Evolutionary conservation across 1,140 invertebrate genomes (phyloP), one percentile per base, ranked within the genome.

Genomic region (Conus ventricosus): DNA sequence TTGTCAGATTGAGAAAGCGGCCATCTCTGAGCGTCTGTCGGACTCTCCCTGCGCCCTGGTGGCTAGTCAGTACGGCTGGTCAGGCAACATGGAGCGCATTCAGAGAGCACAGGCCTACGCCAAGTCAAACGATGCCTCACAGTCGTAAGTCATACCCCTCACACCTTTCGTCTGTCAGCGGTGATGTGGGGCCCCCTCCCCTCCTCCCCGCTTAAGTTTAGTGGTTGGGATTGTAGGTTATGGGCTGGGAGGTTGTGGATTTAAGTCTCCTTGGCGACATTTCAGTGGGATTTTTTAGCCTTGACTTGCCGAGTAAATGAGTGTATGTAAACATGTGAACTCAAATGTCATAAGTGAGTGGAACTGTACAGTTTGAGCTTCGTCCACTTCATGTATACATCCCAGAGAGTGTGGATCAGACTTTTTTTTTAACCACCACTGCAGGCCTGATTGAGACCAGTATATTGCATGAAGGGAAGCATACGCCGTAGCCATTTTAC

Each of bases 1-100:
- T 80, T 71, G 67, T 81, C 94, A 96, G 95, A 97, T 98, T 91
- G 95, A 96, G 87, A 98, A 98, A 94, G 98, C 97, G 4, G 96
- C 96, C 75, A 96, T 99, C 8, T 99, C 99, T 7, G 98, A 99
- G 92, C 96, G 99, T 91, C 95, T 99, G 27, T 97, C 97, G 76
- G 97, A 97, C 88, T 99, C 99, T 5, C 99, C 99, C 0, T 99
- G 98, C 95, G 99, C 99, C 55, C 96, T 99, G 57, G 98, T 99
- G n/a, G 99, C 99, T 78, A 97, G 97, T 89, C 97, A 98, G 96
- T 99, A 99, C 95, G 98, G 98, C 87, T 95, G 98, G 98, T 99
- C 99, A 91, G 99, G 99, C 88, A 99, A 99, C 94, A 99, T 99
- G 99, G 99, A 99, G 95, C 96, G 99, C 86, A 96, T 99, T 83